Percentiles rank a stretch among this genome's conserved stretches.
Conservation (phyloP, 2,888 invertebrate species). For the Ctena decussata region DNA sequence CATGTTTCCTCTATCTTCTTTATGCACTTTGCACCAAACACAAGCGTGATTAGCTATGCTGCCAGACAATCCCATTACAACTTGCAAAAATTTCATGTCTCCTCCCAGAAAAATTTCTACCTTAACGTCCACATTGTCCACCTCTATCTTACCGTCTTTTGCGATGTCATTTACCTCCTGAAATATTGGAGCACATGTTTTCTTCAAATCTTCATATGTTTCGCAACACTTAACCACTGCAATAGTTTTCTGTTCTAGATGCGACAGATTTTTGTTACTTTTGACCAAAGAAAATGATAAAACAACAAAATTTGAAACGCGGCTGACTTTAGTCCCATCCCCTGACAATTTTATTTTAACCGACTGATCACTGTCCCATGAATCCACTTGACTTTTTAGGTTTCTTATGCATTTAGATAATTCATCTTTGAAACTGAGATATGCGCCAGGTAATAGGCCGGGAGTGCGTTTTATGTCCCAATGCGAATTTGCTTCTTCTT, state of each 20-base stretch:
- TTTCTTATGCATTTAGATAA: not conserved
- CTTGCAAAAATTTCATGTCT: slow-evolving; percentile 40
- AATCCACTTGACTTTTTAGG: not conserved
- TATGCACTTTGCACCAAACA: slow-evolving; percentile 8
- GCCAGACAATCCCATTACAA: slow-evolving; percentile 21
- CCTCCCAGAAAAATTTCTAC: slow-evolving; percentile 18
- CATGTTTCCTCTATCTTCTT: not conserved
- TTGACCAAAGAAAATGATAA: not conserved
- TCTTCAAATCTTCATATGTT: not conserved
- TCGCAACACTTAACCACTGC: not conserved
- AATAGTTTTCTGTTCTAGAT: not conserved
- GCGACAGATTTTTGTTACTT: not conserved
- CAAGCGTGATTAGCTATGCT: slow-evolving; percentile 16
- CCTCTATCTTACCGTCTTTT: not conserved
- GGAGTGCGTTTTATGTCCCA: not conserved
- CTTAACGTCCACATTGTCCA: not conserved
- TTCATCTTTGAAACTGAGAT: not conserved
- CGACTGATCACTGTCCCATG: not conserved
- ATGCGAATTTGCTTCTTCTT: not conserved
- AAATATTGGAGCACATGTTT: not conserved
- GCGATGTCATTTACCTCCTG: not conserved
- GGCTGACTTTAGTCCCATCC: slow-evolving; percentile 11
- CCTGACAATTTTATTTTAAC: slow-evolving; percentile 8
- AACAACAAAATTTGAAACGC: not conserved
- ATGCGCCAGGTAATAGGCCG: not conserved